phyloP scores from a whole-genome alignment of 2,113 vertebrate genomes.

The Passerina amoena region DNA sequence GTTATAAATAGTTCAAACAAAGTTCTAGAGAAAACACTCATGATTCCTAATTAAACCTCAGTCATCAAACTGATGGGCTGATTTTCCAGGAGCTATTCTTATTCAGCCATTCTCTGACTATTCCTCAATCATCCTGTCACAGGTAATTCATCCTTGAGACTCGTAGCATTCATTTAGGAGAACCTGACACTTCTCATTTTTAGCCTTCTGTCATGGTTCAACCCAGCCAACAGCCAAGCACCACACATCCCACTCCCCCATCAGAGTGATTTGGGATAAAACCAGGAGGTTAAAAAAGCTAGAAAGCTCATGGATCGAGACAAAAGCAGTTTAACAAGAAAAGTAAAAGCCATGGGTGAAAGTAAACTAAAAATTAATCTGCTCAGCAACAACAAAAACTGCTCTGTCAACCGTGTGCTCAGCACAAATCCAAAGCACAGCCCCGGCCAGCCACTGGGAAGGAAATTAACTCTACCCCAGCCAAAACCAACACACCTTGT shows the following conservation, averaged over 20 bases:
- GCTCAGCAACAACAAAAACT: not conserved
- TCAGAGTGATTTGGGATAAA: accelerated
- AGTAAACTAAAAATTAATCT: not conserved
- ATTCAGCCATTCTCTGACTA: not conserved
- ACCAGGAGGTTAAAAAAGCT: not conserved
- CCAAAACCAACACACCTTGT: not conserved
- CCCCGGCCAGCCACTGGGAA: not conserved
- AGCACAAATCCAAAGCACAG: not conserved
- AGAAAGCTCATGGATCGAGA: not conserved
- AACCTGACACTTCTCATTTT: not conserved
- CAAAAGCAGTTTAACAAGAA: not conserved
- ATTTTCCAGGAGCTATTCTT: not conserved
- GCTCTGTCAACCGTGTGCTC: not conserved
- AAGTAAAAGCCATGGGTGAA: not conserved
- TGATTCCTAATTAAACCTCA: not conserved
- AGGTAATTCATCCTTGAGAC: not conserved
- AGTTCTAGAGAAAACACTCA: not conserved
- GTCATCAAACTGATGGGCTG: not conserved
- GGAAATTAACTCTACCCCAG: not conserved
- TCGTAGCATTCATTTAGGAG: not conserved
- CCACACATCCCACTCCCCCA: accelerated
- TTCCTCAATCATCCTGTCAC: conserved; percentile 14
- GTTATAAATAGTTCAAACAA: not conserved
- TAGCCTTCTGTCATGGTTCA: not conserved
- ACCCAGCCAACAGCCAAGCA: not conserved